These are phyloP conservation scores for Homarus americanus DNA, from an alignment of 1,140 invertebrate genomes.

Conservation along the genomic window DNA sequence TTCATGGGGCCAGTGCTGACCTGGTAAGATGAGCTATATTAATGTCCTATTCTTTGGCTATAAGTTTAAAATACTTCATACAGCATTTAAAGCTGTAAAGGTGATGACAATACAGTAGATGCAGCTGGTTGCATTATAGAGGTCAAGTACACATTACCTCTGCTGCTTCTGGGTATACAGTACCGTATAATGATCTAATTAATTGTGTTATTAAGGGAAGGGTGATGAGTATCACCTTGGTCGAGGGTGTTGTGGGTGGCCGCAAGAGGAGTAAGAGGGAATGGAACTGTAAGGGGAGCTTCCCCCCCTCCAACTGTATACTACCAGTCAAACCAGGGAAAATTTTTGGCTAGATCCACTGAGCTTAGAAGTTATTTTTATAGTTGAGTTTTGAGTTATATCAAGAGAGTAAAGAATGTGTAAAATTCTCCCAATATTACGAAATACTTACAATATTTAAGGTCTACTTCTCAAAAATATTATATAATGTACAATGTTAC, in stretches of 20 bases:
- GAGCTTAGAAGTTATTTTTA: slow-evolving; percentile 29
- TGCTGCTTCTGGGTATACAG: neutral
- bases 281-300: neutral
- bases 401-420: neutral
- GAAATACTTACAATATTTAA: slow-evolving; percentile 15
- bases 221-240: neutral
- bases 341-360: slow-evolving; percentile 48
- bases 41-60: neutral
- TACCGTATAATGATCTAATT: too few species aligned
- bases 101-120: neutral
- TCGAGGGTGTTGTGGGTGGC: slow-evolving; percentile 1
- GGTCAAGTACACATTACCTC: neutral
- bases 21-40: neutral
- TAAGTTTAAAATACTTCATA: neutral
- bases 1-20: neutral
- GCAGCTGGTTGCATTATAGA: neutral
- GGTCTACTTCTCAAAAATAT: slow-evolving; percentile 6
- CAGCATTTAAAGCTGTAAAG: neutral
- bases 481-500: slow-evolving; percentile 15
- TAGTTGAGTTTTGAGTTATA: neutral
- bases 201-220: too few species aligned
- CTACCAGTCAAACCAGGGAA: slow-evolving; percentile 43
- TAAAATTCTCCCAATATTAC: slow-evolving; percentile 14
- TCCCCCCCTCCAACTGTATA: neutral
- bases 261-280: neutral